These are phyloP conservation scores for Zaprionus bogoriensis DNA, from an alignment of 2,888 invertebrate genomes.

Conservation along the genomic window DNA sequence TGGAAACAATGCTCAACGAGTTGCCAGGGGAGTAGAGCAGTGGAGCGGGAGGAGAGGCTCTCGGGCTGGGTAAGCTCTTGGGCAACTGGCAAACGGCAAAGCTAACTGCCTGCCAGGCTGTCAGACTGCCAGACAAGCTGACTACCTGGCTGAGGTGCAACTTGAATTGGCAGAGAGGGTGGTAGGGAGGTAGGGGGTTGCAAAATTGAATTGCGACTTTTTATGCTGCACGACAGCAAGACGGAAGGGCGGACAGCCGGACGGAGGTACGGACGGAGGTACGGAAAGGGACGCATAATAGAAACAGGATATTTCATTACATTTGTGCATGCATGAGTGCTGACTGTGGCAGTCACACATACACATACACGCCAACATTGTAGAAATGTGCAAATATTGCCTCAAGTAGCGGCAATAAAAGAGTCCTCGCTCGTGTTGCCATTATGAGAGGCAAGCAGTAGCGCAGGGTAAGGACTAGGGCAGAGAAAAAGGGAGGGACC, in stretches of 20 bases:
- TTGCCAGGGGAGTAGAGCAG: slow-evolving; percentile 4
- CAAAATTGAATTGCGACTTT: slow-evolving; percentile 74
- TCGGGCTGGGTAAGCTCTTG: too few species aligned
- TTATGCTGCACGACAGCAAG: slow-evolving; percentile 59
- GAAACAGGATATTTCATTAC: slow-evolving; percentile 76
- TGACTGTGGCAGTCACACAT: slow-evolving; percentile 27
- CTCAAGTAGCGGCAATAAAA: slow-evolving; percentile 74
- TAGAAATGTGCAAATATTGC: slow-evolving; percentile 77
- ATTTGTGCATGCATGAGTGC: slow-evolving; percentile 74
- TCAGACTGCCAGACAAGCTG: too few species aligned
- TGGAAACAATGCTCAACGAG: slow-evolving; percentile 40
- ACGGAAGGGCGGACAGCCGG: not conserved
- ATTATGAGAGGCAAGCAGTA: slow-evolving; percentile 25
- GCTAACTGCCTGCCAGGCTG: too few species aligned
- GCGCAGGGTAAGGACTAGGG: too few species aligned
- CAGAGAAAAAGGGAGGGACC: not conserved
- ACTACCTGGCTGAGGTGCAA: slow-evolving; percentile 39
- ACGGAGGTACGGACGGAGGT: not conserved
- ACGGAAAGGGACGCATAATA: slow-evolving; percentile 39
- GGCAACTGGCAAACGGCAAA: slow-evolving; percentile 42
- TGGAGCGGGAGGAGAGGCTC: not conserved
- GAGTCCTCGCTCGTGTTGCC: slow-evolving; percentile 51
- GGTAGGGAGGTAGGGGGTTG: slow-evolving; percentile 25
- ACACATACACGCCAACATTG: slow-evolving; percentile 54
- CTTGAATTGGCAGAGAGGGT: slow-evolving; percentile 70